phyloP scores from a whole-genome alignment of 2,113 vertebrate genomes.

The Rallus limicola region DNA sequence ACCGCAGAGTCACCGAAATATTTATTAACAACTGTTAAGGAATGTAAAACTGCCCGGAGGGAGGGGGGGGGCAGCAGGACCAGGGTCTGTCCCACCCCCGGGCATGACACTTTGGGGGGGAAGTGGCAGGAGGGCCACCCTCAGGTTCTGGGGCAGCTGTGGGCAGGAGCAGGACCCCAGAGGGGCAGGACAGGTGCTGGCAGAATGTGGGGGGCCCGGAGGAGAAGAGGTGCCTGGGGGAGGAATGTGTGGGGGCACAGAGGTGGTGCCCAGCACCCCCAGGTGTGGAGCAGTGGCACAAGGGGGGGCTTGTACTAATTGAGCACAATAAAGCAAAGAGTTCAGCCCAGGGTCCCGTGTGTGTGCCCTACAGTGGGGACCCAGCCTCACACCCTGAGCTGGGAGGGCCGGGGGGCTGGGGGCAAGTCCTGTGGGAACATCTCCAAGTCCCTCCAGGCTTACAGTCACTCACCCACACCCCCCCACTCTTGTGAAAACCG shows the following conservation, averaged over 20 bases:
- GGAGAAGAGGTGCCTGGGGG: conserved; percentile 32
- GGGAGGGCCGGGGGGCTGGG: neutral
- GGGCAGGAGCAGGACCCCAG: neutral
- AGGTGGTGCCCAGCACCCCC: neutral
- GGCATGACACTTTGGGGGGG: neutral
- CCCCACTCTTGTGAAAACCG: neutral
- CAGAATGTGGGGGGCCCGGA: neutral
- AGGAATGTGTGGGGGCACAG: neutral
- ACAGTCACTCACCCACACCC: no score
- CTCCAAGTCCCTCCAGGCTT: accelerated
- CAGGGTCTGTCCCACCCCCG: neutral
- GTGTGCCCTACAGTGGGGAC: neutral
- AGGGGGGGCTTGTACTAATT: conserved; percentile 34
- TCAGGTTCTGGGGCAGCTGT: neutral
- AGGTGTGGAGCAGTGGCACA: neutral
- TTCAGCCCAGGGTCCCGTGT: neutral
- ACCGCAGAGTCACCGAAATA: conserved; percentile 37
- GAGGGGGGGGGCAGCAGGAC: neutral
- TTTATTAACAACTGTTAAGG: conserved; percentile 77
- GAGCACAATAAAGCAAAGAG: conserved; percentile 55
- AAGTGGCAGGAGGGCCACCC: neutral
- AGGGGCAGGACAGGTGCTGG: neutral
- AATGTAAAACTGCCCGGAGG: conserved; percentile 47
- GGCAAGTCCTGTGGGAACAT: neutral
- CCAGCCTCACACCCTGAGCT: neutral